phyloP scores from a whole-genome alignment of 2,888 invertebrate genomes.

The Brachyopa scutellaris region DNA sequence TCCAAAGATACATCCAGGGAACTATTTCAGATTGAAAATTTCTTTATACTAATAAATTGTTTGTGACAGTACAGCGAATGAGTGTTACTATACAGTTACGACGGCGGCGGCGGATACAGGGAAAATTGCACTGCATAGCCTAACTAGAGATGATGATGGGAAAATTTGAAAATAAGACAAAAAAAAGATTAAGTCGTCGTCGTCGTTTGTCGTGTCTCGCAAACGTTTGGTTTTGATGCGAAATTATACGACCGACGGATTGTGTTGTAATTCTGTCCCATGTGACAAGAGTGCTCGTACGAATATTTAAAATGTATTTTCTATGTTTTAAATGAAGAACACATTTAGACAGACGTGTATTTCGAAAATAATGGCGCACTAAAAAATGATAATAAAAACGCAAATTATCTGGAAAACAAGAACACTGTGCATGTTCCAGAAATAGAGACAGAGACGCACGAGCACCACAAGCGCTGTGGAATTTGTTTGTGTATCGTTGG shows the following conservation, averaged over 20 bases:
- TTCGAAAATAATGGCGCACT: background rate
- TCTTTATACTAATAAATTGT: conserved; percentile 47
- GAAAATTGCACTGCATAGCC: conserved; percentile 7
- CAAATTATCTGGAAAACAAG: background rate
- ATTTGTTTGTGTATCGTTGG: background rate
- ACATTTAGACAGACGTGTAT: background rate
- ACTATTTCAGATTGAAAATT: conserved; percentile 39
- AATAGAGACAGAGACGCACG: background rate
- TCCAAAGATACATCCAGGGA: conserved; percentile 30
- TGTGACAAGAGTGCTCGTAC: background rate
- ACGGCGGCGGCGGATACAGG: conserved; percentile 8
- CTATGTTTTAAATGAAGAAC: background rate
- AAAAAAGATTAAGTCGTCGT: background rate
- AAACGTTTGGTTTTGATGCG: too few species aligned
- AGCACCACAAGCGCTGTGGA: background rate
- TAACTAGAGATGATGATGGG: conserved; percentile 7
- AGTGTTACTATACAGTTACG: too few species aligned
- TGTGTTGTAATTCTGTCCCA: conserved; percentile 37
- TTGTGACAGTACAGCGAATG: conserved; percentile 21
- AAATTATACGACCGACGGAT: conserved; percentile 23
- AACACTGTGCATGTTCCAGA: background rate
- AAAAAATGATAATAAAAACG: background rate
- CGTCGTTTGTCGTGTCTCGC: background rate
- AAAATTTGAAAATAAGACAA: conserved; percentile 14
- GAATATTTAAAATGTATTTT: background rate